Evolutionary conservation across 2,797 vertebrate genomes (phyloP).

Genomic region (Potorous gilbertii): DNA sequence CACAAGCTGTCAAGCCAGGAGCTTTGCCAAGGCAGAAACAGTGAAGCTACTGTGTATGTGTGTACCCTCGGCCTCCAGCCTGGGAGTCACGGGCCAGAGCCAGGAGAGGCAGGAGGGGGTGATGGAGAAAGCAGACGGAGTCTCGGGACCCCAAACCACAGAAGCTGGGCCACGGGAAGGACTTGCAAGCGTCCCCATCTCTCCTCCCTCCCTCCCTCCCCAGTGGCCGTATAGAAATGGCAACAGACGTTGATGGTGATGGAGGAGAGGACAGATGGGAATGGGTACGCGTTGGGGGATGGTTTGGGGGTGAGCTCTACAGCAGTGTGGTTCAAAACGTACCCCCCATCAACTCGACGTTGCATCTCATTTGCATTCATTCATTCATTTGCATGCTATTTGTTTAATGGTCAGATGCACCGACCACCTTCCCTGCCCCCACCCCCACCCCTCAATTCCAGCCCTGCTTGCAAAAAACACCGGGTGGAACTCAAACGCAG

Average conservation of each 20-base stretch:
- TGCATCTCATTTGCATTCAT: not conserved
- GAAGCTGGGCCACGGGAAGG: slow-evolving; percentile 30
- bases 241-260: not conserved
- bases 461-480: not conserved
- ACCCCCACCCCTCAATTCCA: not conserved
- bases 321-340: not conserved
- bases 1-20: slow-evolving; percentile 76
- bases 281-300: not conserved
- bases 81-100: slow-evolving; percentile 1
- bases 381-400: not conserved
- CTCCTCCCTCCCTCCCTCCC: not conserved
- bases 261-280: not conserved
- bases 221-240: not conserved
- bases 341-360: not conserved
- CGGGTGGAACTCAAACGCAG: not conserved
- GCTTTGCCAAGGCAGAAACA: slow-evolving; percentile 77
- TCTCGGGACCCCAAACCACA: slow-evolving; percentile 2
- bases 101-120: not conserved
- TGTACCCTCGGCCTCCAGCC: not conserved
- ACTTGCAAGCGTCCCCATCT: not conserved
- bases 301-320: not conserved
- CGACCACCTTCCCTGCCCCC: not conserved
- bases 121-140: slow-evolving; percentile 75
- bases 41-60: slow-evolving; percentile 73
- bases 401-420: not conserved